Conservation (phyloP, 2,113 vertebrate species). For the Myrmecobius fasciatus region DNA sequence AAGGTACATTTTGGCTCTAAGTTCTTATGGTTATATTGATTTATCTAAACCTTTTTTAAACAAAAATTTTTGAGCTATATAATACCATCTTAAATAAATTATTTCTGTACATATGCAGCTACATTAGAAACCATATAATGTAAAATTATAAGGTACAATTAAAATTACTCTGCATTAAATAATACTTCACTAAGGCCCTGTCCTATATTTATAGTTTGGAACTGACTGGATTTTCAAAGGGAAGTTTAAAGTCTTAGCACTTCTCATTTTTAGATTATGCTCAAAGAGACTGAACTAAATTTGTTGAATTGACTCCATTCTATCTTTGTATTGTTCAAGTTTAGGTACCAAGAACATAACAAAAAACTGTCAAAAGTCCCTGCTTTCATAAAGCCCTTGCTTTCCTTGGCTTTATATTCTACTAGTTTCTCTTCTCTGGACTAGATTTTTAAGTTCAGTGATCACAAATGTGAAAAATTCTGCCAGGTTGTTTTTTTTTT, state of each 20-base stretch:
- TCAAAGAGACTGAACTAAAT: background rate
- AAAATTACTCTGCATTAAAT: background rate
- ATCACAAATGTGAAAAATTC: background rate
- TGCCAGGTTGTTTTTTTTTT: background rate
- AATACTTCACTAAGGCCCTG: background rate
- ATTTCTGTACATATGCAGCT: background rate
- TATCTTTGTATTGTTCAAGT: background rate
- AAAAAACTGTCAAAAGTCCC: background rate
- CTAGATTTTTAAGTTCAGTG: background rate
- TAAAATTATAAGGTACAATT: background rate
- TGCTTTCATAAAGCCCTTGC: background rate
- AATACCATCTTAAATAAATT: background rate
- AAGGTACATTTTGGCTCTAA: background rate
- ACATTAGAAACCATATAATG: background rate
- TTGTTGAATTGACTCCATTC: background rate
- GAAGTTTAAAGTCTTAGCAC: too few relatives aligned
- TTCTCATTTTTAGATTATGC: slow-evolving; percentile 4
- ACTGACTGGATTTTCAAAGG: background rate
- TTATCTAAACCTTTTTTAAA: background rate
- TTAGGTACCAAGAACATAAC: background rate
- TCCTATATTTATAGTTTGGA: background rate
- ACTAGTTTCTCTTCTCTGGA: background rate
- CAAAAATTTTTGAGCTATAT: background rate
- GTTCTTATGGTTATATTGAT: background rate
- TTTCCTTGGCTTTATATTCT: background rate